A percentile compares a stretch with the other conserved stretches of the same genome.
These are phyloP conservation scores for Naja naja DNA, from an alignment of 2,113 vertebrate species.

Conservation along the genomic window DNA sequence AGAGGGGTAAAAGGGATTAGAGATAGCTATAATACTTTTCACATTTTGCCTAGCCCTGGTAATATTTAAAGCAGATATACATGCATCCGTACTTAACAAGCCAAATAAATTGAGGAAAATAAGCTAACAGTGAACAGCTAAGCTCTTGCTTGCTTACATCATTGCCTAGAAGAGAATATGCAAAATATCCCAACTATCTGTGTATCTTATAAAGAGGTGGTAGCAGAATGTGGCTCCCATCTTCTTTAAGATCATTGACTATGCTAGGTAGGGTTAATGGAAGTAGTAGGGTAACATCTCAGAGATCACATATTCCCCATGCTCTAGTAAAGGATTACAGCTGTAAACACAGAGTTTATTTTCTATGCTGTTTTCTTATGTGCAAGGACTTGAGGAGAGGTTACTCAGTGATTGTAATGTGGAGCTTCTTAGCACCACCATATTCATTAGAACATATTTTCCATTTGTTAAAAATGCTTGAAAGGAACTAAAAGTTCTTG, in stretches of 20 bases:
- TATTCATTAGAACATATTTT: neutral
- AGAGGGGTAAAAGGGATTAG: neutral
- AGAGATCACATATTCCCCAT: neutral
- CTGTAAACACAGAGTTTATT: too few species aligned
- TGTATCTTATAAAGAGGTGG: neutral
- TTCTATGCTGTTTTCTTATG: too few species aligned
- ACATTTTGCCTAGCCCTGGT: neutral
- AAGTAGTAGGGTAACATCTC: neutral
- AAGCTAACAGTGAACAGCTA: neutral
- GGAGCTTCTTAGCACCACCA: too few species aligned
- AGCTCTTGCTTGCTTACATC: neutral
- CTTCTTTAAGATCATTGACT: neutral
- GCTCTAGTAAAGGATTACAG: too few species aligned
- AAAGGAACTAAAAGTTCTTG: too few species aligned
- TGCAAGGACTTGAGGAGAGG: too few species aligned
- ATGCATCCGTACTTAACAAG: neutral
- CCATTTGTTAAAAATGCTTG: neutral
- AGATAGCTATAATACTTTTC: neutral
- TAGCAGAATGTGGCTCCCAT: neutral
- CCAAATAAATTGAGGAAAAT: neutral
- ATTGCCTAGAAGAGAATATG: neutral
- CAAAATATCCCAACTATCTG: neutral
- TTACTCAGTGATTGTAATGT: too few species aligned
- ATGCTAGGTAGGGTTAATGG: neutral
- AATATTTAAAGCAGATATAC: neutral